Base-by-base conservation (phyloP, 37 sponge, comb jelly and placozoan species). In the Beroe ovata region DNA sequence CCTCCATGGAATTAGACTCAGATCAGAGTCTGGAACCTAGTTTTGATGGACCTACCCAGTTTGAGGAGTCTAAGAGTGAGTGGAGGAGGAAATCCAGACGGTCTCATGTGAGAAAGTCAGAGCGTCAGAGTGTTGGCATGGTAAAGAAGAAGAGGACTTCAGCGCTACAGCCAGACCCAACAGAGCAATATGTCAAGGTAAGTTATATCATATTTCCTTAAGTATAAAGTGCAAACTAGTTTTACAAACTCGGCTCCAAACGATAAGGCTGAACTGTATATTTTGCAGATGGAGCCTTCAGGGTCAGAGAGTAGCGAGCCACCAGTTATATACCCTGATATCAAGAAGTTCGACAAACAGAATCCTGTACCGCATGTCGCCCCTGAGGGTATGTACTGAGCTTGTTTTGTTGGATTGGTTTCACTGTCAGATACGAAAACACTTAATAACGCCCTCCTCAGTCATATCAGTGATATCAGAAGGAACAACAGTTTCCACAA, bases 1-100 rank as follows among this genome's bases (percentile, higher is more conserved):
- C 4, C 14, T 77, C 84, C 41, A 36, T 77, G 28, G 84, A 77
- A 20, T 4, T 77, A 23, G 84, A 77, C 54, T 77, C 84, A 42
- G 84, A 77, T 20, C 84, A 77, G 54, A 77, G 84, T 41, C 33
- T 77, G 47, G 84, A 77, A 54, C 84, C 84, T 11, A 77, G 84
- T 77, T 77, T 77, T 26, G 84, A 77, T 16, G 84, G 84, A 36
- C 37, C 35, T 11, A 25, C 8, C 1, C 36, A 77, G 84, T 77
- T 77, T 0, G 84, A 77, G 54, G 84, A 77, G 84, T 36, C 84
- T 8, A 77, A 23, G 54, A 42, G 36, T 40, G 84, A 77, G 54
- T 77, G 84, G 84, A 77, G 54, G 54, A 30, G 84, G 38, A 77
- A 35, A 20, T 77, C 84, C 25, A 39, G 84, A 28, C 16, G 54